Percentiles rank a stretch among this genome's conserved stretches.
phyloP scores from a whole-genome alignment of 2,797 vertebrate species.

The Argya squamiceps region DNA sequence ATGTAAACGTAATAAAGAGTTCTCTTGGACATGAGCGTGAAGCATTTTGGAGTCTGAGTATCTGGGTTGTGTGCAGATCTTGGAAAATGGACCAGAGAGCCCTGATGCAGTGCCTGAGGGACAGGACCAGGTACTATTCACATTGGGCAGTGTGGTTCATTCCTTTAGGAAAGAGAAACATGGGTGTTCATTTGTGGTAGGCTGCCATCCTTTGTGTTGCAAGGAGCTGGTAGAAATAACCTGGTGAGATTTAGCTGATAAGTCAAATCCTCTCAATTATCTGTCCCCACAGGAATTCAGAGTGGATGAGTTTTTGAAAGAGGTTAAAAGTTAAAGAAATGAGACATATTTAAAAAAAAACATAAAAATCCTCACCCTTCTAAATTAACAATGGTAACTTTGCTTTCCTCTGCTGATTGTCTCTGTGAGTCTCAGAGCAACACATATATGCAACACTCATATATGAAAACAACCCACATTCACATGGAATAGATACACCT shows the following conservation, averaged over 20 bases:
- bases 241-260: not conserved
- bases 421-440: not conserved
- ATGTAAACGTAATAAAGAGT: constrained; percentile 49
- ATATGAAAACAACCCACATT: not conserved
- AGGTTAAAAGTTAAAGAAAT: not conserved
- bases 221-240: not conserved
- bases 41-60: not conserved
- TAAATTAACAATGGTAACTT: not conserved
- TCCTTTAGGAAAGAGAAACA: not conserved
- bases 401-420: not conserved
- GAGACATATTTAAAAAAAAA: not conserved
- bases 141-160: not conserved
- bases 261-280: not conserved
- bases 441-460: not conserved
- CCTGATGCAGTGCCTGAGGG: not conserved
- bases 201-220: not conserved
- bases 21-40: not conserved
- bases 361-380: not conserved
- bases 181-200: not conserved
- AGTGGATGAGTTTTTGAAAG: not conserved
- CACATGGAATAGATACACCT: not conserved
- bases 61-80: not conserved
- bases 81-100: not conserved
- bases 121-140: not conserved
- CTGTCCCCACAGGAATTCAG: not conserved